Conservation (phyloP, 2,888 invertebrate genomes). For the Oligia fasciuncula region DNA sequence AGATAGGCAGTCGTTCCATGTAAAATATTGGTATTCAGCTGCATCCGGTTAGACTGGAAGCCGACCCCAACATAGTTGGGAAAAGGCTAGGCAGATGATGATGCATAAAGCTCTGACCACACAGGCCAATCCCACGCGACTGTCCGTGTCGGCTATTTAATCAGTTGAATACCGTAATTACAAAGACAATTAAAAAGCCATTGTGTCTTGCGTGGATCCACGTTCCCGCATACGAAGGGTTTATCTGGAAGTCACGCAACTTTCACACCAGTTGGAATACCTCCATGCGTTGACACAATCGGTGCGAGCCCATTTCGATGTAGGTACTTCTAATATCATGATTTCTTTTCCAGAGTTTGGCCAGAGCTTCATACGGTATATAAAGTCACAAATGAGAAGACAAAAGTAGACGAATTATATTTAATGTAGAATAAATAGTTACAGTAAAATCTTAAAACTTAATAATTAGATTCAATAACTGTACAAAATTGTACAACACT, state of each 20-base stretch:
- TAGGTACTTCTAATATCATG: too few relatives aligned
- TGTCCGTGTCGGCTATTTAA: too few relatives aligned
- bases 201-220: background rate
- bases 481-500: constrained; percentile 85
- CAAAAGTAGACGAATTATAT: constrained; percentile 64
- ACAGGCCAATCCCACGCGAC: background rate
- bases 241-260: background rate
- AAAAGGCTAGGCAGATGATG: too few relatives aligned
- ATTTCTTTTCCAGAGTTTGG: too few relatives aligned
- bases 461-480: constrained; percentile 85
- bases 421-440: constrained; percentile 83
- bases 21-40: too few relatives aligned
- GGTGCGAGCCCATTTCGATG: background rate
- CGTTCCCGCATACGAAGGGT: background rate
- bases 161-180: background rate
- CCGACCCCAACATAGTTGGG: too few relatives aligned
- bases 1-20: too few relatives aligned
- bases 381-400: constrained; percentile 44
- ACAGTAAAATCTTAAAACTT: constrained; percentile 78
- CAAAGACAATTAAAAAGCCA: background rate
- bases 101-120: background rate
- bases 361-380: too few relatives aligned
- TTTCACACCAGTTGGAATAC: background rate
- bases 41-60: too few relatives aligned
- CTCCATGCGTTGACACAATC: background rate